These are phyloP conservation scores for Macrochelys suwanniensis DNA, from an alignment of 2,797 vertebrate genomes.

Conservation along the genomic window DNA sequence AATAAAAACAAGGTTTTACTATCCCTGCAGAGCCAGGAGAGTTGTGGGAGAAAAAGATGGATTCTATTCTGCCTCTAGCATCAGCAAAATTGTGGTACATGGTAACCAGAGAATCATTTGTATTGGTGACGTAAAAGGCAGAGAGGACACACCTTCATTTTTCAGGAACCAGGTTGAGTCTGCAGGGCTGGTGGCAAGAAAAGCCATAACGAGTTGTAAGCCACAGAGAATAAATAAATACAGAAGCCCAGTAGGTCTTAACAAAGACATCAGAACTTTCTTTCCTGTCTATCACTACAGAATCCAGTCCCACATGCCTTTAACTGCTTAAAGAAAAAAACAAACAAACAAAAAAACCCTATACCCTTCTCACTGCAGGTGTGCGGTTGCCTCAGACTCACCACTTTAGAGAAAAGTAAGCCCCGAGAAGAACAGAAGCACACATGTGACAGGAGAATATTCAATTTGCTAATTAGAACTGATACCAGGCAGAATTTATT, in stretches of 20 bases:
- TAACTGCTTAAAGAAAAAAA: neutral
- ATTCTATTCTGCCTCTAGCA: neutral
- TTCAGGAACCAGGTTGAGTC: neutral
- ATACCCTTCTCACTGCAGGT: neutral
- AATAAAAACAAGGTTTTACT: neutral
- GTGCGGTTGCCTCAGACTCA: neutral
- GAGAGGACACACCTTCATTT: neutral
- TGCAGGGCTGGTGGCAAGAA: neutral
- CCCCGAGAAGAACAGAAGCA: neutral
- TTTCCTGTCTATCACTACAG: neutral
- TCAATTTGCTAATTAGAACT: conserved; percentile 43
- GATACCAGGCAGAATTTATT: neutral
- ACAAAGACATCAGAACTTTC: neutral
- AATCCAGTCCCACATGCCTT: neutral
- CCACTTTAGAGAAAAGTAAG: neutral
- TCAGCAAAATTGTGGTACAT: neutral
- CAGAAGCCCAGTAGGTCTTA: neutral
- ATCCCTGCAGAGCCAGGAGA: neutral
- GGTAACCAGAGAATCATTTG: neutral
- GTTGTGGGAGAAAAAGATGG: neutral
- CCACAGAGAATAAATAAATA: neutral
- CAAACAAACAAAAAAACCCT: neutral
- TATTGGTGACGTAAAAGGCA: neutral
- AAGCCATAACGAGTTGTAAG: neutral
- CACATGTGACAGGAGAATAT: conserved; percentile 4